These are phyloP conservation scores for Cryptocephalus moraei DNA, from an alignment of 2,888 invertebrate species.

Conservation along the genomic window DNA sequence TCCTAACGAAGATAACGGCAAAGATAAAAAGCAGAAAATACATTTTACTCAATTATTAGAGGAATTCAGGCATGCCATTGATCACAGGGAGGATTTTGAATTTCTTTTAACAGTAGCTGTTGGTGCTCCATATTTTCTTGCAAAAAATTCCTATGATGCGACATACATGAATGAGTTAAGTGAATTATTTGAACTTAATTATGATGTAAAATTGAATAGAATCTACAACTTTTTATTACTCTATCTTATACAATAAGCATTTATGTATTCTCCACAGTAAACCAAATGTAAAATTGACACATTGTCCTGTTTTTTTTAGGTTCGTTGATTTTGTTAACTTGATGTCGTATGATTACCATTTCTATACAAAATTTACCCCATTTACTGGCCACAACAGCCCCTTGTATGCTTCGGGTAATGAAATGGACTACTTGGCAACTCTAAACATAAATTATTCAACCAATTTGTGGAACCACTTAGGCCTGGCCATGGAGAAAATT, in stretches of 20 bases:
- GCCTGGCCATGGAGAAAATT: constrained; percentile 67
- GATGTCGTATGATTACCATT: constrained; percentile 91
- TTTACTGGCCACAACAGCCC: constrained; percentile 81
- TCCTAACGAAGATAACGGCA: constrained; percentile 45
- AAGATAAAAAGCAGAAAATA: constrained; percentile 48
- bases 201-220: too few species aligned
- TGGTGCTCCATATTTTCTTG: constrained; percentile 66
- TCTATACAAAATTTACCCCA: constrained; percentile 62
- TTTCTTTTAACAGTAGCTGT: constrained; percentile 67
- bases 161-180: constrained; percentile 62
- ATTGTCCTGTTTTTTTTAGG: constrained; percentile 32
- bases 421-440: constrained; percentile 54
- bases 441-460: constrained; percentile 76
- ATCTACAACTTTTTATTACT: too few species aligned
- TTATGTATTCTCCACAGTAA: too few species aligned
- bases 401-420: constrained; percentile 50
- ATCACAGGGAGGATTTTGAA: constrained; percentile 40
- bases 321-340: constrained; percentile 75
- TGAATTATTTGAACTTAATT: constrained; percentile 2
- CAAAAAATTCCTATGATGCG: constrained; percentile 69
- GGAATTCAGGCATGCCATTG: constrained; percentile 60
- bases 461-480: constrained; percentile 63
- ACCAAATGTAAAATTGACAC: too few species aligned
- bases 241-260: too few species aligned
- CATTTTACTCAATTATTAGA: constrained; percentile 65